phyloP scores from a whole-genome alignment of 35 echinoderm and acorn worm species.

The Heliocidaris tuberculata region DNA sequence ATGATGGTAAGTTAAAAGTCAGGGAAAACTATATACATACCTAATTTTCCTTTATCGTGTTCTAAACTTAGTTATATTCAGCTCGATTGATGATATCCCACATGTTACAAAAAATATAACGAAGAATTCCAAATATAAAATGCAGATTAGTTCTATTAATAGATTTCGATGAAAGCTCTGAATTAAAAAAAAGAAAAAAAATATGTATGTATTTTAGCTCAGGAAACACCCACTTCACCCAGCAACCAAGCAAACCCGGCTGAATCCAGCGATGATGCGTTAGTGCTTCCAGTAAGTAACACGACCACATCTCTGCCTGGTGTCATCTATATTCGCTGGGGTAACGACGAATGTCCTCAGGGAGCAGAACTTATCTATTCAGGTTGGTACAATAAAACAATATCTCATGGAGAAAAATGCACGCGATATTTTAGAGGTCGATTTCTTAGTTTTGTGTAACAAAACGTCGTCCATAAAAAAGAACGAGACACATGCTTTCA shows the following conservation, averaged over 20 bases:
- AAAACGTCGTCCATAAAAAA: too few species aligned
- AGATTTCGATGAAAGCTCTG: neutral
- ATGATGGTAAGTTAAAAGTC: too few species aligned
- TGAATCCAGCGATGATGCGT: neutral
- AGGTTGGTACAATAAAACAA: neutral
- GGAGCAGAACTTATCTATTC: neutral
- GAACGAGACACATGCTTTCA: too few species aligned
- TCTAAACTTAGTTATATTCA: neutral
- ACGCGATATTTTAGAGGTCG: too few species aligned
- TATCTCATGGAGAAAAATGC: too few species aligned
- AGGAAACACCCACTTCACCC: neutral
- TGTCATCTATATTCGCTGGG: slow-evolving; percentile 14
- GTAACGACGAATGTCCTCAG: neutral
- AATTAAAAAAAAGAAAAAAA: neutral
- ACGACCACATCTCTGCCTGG: neutral
- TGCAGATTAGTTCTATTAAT: too few species aligned
- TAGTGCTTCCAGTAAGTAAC: neutral
- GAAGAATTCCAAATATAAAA: too few species aligned
- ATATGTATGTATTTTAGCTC: neutral
- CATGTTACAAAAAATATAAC: neutral
- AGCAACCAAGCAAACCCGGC: neutral
- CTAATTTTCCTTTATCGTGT: too few species aligned
- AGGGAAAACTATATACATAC: too few species aligned
- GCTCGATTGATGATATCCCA: neutral
- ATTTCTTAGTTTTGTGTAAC: too few species aligned